Conservation (phyloP, 2,888 invertebrate species). For the Eutolmus rufibarbis region DNA sequence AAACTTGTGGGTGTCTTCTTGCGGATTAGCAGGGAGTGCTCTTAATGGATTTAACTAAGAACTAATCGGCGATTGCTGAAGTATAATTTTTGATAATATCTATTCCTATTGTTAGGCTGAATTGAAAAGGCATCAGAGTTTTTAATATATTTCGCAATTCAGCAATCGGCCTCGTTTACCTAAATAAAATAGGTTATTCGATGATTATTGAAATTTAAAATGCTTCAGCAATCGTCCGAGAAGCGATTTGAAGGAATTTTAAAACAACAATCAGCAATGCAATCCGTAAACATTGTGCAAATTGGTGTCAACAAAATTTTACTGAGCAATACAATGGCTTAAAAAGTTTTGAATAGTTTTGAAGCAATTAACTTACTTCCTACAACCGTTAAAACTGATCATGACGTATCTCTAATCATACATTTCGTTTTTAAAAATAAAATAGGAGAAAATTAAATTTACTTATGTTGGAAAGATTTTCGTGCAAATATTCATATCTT, state of each 20-base stretch:
- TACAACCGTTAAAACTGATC: too few relatives aligned
- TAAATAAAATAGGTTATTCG: not conserved
- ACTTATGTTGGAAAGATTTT: not conserved
- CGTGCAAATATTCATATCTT: too few relatives aligned
- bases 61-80: not conserved
- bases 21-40: constrained; percentile 8
- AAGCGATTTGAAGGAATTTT: not conserved
- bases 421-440: too few relatives aligned
- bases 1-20: not conserved
- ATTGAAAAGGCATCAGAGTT: not conserved
- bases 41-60: not conserved
- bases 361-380: not conserved
- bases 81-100: not conserved
- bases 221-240: not conserved
- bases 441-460: not conserved
- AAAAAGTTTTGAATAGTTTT: not conserved
- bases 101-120: not conserved
- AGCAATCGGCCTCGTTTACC: not conserved
- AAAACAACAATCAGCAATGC: not conserved
- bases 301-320: not conserved
- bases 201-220: not conserved
- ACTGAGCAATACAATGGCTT: constrained; percentile 24
- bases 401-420: too few relatives aligned
- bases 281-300: constrained; percentile 21
- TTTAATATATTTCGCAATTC: too few relatives aligned